A percentile compares a stretch with the other conserved stretches of the same genome.
Conservation (phyloP, 2,888 invertebrate species). For the Andrena marginata region DNA sequence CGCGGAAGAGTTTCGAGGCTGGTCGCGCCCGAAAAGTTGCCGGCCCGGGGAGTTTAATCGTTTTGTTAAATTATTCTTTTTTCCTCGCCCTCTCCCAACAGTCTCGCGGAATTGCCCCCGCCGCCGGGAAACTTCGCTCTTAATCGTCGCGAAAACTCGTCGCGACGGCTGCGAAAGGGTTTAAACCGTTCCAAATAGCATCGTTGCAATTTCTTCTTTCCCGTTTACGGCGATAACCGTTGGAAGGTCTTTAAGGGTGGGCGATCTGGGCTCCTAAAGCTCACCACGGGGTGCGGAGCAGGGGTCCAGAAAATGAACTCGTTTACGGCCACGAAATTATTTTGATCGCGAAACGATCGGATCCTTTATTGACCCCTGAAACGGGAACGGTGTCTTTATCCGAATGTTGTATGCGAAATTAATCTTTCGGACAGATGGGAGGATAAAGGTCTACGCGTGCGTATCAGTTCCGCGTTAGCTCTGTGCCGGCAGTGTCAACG, state of each 20-base stretch:
- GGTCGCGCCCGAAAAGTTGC: constrained; percentile 67
- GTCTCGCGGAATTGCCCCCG: constrained; percentile 36
- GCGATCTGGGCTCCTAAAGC: constrained; percentile 8
- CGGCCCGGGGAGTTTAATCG: constrained; percentile 68
- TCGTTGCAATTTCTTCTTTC: constrained; percentile 70
- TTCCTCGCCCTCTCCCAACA: background rate
- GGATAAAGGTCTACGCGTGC: too few relatives aligned
- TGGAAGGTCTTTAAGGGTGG: constrained; percentile 52
- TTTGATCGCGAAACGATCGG: background rate
- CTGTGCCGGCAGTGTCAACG: too few relatives aligned
- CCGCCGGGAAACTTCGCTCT: constrained; percentile 62
- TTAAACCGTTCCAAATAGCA: constrained; percentile 69
- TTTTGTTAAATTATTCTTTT: constrained; percentile 71
- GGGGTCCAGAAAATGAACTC: background rate
- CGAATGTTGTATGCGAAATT: background rate
- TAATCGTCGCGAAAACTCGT: constrained; percentile 72
- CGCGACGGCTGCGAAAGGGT: constrained; percentile 66
- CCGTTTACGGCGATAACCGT: constrained; percentile 56
- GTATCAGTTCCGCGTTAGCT: too few relatives aligned
- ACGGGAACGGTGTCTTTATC: background rate
- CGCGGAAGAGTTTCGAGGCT: constrained; percentile 33
- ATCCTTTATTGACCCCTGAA: background rate
- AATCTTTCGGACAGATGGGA: background rate
- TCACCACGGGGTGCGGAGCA: constrained; percentile 32
- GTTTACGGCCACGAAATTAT: background rate